A percentile compares a stretch with the other conserved stretches of the same genome.
These are phyloP conservation scores for Epinephelus coioides DNA, from an alignment of 2,797 vertebrate genomes.

Conservation along the genomic window DNA sequence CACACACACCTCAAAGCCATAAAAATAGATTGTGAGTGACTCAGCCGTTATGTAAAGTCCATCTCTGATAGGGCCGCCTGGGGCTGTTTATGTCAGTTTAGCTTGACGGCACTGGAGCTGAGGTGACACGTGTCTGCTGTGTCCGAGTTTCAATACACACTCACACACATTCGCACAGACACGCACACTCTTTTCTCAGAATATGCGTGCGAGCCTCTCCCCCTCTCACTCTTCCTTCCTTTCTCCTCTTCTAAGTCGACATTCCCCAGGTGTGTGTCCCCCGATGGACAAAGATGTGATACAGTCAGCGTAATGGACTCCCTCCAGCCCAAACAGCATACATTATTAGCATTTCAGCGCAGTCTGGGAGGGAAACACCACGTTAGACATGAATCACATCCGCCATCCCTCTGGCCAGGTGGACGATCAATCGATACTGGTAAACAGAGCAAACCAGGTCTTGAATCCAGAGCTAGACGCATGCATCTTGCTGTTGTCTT, in stretches of 20 bases:
- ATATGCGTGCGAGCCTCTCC: conserved; percentile 34
- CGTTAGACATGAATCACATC: conserved; percentile 60
- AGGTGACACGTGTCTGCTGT: conserved; percentile 85
- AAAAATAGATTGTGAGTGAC: conserved; percentile 86
- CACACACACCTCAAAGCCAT: conserved; percentile 80
- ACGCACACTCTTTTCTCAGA: conserved; percentile 39
- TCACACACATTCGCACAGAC: conserved; percentile 13
- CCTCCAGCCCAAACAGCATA: conserved; percentile 64
- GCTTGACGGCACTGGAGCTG: conserved; percentile 77
- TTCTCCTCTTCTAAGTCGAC: conserved; percentile 41
- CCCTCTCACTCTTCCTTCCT: conserved; percentile 49
- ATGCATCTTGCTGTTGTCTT: conserved; percentile 14
- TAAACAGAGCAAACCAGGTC: conserved; percentile 47
- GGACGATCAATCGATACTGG: conserved; percentile 51
- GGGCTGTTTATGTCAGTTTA: conserved; percentile 84
- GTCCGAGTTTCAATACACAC: conserved; percentile 63
- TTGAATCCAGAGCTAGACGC: conserved; percentile 10
- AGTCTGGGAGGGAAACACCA: conserved; percentile 55
- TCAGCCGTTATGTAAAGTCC: conserved; percentile 86
- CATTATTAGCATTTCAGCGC: conserved; percentile 68
- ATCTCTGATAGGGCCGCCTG: conserved; percentile 82
- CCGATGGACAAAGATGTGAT: conserved; percentile 61
- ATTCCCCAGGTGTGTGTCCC: conserved; percentile 50
- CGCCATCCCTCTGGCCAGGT: conserved; percentile 51
- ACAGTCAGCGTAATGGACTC: conserved; percentile 68